Evolutionary conservation across 2,888 invertebrate species (phyloP).

Genomic region (Acanthosoma haemorrhoidale): DNA sequence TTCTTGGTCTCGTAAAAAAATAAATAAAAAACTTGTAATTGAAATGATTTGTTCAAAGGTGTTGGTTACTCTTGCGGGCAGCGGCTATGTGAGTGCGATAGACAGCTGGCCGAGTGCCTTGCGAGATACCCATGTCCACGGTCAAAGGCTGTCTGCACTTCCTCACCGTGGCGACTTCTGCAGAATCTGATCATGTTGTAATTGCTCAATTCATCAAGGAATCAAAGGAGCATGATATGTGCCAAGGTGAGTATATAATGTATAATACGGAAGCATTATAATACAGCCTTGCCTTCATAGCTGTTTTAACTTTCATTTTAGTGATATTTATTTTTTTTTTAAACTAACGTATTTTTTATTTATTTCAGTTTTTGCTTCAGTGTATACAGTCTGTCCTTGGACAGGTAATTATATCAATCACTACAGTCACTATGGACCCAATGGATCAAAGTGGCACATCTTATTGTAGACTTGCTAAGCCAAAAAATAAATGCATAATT

Average conservation of each 20-base stretch:
- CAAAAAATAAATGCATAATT: not conserved
- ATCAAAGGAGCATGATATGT: not conserved
- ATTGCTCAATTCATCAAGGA: not conserved
- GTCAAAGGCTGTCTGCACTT: slow-evolving; percentile 63
- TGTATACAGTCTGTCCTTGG: not conserved
- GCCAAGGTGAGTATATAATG: not conserved
- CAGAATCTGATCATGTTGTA: slow-evolving; percentile 64
- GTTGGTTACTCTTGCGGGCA: slow-evolving; percentile 64
- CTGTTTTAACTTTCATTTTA: too few relatives aligned
- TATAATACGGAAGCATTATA: too few relatives aligned
- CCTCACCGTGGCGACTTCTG: slow-evolving; percentile 66
- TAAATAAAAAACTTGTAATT: too few relatives aligned
- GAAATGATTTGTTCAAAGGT: slow-evolving; percentile 42
- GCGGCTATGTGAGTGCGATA: slow-evolving; percentile 77
- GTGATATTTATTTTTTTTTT: too few relatives aligned
- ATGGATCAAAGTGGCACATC: too few relatives aligned
- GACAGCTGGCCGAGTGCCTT: slow-evolving; percentile 72
- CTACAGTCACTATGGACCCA: too few relatives aligned
- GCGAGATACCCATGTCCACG: slow-evolving; percentile 67
- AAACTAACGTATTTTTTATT: not conserved
- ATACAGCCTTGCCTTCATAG: too few relatives aligned
- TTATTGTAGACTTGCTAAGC: too few relatives aligned
- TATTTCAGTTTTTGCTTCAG: slow-evolving; percentile 1
- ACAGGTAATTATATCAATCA: not conserved
- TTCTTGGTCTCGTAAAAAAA: too few relatives aligned